These are phyloP conservation scores for Portevinia maculata DNA, from an alignment of 2,888 invertebrate genomes.

Conservation along the genomic window DNA sequence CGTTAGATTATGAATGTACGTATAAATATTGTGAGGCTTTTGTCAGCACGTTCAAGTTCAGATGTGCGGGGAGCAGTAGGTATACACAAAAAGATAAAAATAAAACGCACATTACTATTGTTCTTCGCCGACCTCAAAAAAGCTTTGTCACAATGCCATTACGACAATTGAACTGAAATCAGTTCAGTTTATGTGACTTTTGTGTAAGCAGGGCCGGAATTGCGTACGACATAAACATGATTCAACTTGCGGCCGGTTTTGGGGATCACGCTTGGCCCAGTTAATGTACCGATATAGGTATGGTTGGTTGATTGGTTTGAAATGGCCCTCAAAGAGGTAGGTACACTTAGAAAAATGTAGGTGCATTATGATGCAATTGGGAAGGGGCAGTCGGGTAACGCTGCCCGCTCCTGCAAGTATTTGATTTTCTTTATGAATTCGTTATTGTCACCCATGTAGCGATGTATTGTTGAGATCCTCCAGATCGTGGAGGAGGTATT, in stretches of 20 bases:
- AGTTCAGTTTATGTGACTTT: conserved; percentile 26
- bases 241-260: neutral
- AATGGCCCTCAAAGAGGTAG: neutral
- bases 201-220: conserved; percentile 22
- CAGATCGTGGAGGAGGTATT: too few relatives aligned
- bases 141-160: conserved; percentile 22
- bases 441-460: too few relatives aligned
- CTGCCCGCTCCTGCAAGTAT: too few relatives aligned
- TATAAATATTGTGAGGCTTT: conserved; percentile 20
- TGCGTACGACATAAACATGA: conserved; percentile 1
- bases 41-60: conserved; percentile 64
- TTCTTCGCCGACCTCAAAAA: conserved; percentile 24
- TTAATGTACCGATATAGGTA: neutral
- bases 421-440: too few relatives aligned
- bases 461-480: too few relatives aligned
- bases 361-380: too few relatives aligned
- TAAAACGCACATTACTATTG: conserved; percentile 40
- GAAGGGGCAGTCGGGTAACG: too few relatives aligned
- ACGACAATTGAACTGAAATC: conserved; percentile 36
- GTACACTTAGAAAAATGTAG: too few relatives aligned
- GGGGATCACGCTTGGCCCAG: conserved; percentile 1
- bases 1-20: conserved; percentile 36
- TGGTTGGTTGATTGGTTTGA: too few relatives aligned
- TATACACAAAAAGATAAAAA: conserved; percentile 5
- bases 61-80: conserved; percentile 19